Conservation (phyloP, 2,888 invertebrate species). For the Zele albiditarsus region DNA sequence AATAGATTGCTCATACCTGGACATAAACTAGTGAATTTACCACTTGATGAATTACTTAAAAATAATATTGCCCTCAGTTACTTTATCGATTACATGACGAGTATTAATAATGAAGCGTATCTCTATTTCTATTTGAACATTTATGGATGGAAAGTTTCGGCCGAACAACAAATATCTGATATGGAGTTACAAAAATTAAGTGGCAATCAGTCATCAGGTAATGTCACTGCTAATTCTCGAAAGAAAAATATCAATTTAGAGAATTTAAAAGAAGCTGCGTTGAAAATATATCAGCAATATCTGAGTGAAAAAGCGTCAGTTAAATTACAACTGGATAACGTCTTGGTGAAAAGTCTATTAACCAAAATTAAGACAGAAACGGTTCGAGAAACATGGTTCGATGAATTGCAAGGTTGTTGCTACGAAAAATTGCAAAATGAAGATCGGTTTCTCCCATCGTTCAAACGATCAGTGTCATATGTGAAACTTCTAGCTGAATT, state of each 20-base stretch:
- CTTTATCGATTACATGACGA: slow-evolving; percentile 85
- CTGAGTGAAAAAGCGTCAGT: slow-evolving; percentile 82
- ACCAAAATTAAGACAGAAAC: slow-evolving; percentile 78
- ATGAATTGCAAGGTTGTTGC: slow-evolving; percentile 84
- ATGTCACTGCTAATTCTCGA: slow-evolving; percentile 49
- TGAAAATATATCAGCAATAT: slow-evolving; percentile 85
- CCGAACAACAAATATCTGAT: slow-evolving; percentile 80
- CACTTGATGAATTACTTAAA: slow-evolving; percentile 82
- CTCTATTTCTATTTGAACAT: slow-evolving; percentile 87
- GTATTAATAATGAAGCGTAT: slow-evolving; percentile 81
- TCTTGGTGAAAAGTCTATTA: slow-evolving; percentile 77
- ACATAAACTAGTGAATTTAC: slow-evolving; percentile 77
- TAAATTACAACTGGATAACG: slow-evolving; percentile 78
- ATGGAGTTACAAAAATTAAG: slow-evolving; percentile 74
- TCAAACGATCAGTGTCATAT: slow-evolving; percentile 80
- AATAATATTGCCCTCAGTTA: slow-evolving; percentile 85
- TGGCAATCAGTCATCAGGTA: slow-evolving; percentile 57
- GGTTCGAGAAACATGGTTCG: slow-evolving; percentile 85
- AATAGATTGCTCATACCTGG: slow-evolving; percentile 72
- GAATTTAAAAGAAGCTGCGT: slow-evolving; percentile 79
- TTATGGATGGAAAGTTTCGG: slow-evolving; percentile 79
- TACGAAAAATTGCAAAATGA: slow-evolving; percentile 78
- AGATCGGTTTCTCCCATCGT: slow-evolving; percentile 78
- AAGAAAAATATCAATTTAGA: slow-evolving; percentile 69
- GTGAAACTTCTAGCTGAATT: slow-evolving; percentile 82